Conservation (phyloP, 2,113 vertebrate genomes). For the Zosterops hypoxanthus region DNA sequence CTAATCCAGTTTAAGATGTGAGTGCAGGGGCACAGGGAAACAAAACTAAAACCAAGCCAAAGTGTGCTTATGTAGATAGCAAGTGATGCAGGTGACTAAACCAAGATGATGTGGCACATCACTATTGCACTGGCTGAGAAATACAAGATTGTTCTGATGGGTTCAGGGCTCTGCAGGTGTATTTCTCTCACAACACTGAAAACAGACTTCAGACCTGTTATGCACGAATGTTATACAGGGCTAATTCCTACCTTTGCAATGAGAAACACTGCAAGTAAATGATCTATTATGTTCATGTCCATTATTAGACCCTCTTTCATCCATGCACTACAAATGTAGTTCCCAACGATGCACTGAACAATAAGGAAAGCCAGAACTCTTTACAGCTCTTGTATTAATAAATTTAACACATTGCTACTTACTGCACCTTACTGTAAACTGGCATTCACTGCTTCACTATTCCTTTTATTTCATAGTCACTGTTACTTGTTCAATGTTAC, state of each 20-base stretch:
- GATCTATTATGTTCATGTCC: background rate
- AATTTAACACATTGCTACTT: background rate
- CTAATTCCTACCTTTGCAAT: background rate
- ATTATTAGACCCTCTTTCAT: background rate
- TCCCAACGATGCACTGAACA: background rate
- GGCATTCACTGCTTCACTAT: background rate
- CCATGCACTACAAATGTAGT: background rate
- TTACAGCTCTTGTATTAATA: background rate
- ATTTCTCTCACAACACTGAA: background rate
- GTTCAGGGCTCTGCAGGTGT: background rate
- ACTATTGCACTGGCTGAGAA: background rate
- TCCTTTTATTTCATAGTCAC: background rate
- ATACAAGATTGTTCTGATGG: accelerated
- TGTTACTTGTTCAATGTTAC: background rate
- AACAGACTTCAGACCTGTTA: background rate
- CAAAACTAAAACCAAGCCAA: background rate
- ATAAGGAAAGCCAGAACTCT: background rate
- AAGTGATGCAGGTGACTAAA: background rate
- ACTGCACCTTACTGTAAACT: background rate
- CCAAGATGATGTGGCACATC: background rate
- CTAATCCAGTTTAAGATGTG: background rate
- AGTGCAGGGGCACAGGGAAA: background rate
- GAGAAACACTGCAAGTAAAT: background rate
- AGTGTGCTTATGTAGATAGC: background rate
- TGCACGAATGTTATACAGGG: background rate